phyloP scores from a whole-genome alignment of 2,797 vertebrate genomes.

The Dryobates pubescens region DNA sequence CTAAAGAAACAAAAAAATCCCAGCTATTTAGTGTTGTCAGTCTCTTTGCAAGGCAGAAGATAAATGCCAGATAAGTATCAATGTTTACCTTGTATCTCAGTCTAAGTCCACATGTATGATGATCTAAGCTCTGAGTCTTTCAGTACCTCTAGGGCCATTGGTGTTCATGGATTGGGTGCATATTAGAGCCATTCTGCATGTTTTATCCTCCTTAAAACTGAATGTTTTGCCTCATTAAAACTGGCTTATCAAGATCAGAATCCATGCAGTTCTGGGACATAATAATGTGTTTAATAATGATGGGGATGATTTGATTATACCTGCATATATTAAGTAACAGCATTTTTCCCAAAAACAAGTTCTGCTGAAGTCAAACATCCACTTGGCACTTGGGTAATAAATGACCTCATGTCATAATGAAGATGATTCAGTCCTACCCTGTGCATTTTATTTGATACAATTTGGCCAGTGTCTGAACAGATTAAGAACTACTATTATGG shows the following conservation, averaged over 20 bases:
- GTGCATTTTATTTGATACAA: background rate
- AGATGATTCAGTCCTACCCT: background rate
- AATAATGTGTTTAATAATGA: background rate
- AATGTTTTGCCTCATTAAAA: background rate
- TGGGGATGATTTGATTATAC: background rate
- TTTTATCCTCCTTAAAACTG: conserved; percentile 5
- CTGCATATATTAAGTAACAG: background rate
- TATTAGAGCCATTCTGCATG: background rate
- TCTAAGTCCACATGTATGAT: too few relatives aligned
- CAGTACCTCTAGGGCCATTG: background rate
- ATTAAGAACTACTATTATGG: conserved; percentile 34
- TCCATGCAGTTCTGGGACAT: background rate
- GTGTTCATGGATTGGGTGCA: background rate
- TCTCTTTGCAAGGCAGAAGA: background rate
- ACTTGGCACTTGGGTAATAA: background rate
- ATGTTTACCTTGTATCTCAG: background rate
- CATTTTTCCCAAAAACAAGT: conserved; percentile 6
- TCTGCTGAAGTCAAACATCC: conserved; percentile 3
- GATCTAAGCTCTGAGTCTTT: background rate
- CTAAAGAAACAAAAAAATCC: background rate
- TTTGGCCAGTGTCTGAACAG: conserved; percentile 19
- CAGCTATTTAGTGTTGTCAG: background rate
- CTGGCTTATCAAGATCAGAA: background rate
- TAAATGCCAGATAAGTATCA: background rate
- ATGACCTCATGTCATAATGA: background rate